Conservation (phyloP, 2,888 invertebrate genomes). For the Acronicta psi region DNA sequence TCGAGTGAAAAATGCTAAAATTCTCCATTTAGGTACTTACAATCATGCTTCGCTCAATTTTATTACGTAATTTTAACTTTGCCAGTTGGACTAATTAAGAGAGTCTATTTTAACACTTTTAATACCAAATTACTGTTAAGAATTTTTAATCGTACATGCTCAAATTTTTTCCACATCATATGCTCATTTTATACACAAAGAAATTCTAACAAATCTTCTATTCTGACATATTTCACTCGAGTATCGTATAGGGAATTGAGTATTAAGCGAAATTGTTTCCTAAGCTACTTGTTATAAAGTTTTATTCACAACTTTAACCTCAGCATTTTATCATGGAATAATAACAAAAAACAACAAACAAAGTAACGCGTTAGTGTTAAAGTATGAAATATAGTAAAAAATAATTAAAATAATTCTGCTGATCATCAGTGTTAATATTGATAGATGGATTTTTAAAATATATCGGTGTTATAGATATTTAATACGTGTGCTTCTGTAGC, state of each 20-base stretch:
- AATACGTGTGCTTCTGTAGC: conserved; percentile 34
- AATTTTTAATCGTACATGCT: conserved; percentile 13
- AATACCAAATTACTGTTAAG: conserved; percentile 6
- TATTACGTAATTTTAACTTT: conserved; percentile 9
- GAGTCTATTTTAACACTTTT: conserved; percentile 40
- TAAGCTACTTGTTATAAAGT: conserved; percentile 42
- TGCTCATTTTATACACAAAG: conserved; percentile 12
- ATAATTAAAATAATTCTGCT: conserved; percentile 34
- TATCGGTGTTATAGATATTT: conserved; percentile 42
- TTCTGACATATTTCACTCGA: conserved; percentile 29
- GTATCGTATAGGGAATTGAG: conserved; percentile 16
- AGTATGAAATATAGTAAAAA: conserved; percentile 47
- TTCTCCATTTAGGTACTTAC: conserved; percentile 9
- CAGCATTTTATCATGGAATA: conserved; percentile 41
- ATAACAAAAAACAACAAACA: conserved; percentile 29
- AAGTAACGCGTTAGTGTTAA: conserved; percentile 18
- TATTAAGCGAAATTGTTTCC: conserved; percentile 51
- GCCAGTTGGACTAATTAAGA: conserved; percentile 18
- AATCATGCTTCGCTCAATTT: conserved; percentile 37
- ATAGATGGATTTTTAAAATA: conserved; percentile 44
- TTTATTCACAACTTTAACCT: conserved; percentile 40
- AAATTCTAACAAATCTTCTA: neutral
- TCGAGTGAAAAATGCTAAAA: conserved; percentile 14
- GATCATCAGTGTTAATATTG: conserved; percentile 27
- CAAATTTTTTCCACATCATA: conserved; percentile 27